Base-by-base conservation (phyloP, 2,797 vertebrate species). In the Oceanodroma leucorhoa region DNA sequence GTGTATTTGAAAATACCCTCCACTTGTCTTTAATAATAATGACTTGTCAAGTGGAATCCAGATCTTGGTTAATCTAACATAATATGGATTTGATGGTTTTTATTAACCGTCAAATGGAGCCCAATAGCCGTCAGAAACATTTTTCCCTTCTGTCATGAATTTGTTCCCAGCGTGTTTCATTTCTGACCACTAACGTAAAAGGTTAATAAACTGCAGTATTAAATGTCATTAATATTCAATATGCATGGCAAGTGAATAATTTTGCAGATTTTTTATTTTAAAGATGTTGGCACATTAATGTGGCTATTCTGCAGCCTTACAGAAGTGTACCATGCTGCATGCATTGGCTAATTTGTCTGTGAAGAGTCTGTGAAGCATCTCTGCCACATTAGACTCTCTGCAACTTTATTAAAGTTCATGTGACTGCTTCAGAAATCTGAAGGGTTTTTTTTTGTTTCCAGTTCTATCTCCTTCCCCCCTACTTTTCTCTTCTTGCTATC, bases 21-120 rank as follows among this genome's bases (percentile, higher is more conserved):
- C 96, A 97, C 96, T 98, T 98, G 97, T 97, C 98, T 98, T 98
- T 98, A 98, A 98, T 98, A 98, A 98, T 98, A 98, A 98, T 98
- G 97, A 96, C 97, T 98, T 98, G 98, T 98, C 97, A 98, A 98
- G 97, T 97, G 95, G 97, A 98, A 98, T 98, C 91, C 97, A 96
- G 95, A 98, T 98, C 97, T 96, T 91, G 40, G 96, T 96, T 98
- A 98, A 98, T 98, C 96, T 98, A 97, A 98, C 96, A 96, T 98
- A 98, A 98, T 97, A 96, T 10, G 70, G 95, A 98, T 96, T 98
- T 97, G 98, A 98, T 98, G 93, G 66, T 85, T 98, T 98, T 98
- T 98, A 98, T 98, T 98, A 98, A 98, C 97, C 98, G 97, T 97
- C 97, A 97, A 95, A 98, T 96, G 93, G 91, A 98, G 94, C 93